A percentile compares a stretch with the other conserved stretches of the same genome.
Conservation (phyloP, 1,140 invertebrate species). For the Drosophila equinoxialis region DNA sequence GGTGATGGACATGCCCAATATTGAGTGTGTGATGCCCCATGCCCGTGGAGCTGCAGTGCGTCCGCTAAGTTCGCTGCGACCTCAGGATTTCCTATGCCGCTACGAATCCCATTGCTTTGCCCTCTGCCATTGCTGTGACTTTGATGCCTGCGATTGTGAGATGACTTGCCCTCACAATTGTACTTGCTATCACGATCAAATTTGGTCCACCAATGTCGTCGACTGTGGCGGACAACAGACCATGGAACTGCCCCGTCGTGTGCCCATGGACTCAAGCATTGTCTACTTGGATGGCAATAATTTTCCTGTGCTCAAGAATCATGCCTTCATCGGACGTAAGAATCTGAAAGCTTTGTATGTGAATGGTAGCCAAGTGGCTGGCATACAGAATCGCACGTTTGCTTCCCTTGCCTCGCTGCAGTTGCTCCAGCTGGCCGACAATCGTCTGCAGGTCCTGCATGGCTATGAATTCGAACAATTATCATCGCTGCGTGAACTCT, state of each 20-base stretch:
- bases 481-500: constrained; percentile 90
- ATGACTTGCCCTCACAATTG: constrained; percentile 97
- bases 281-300: constrained; percentile 96
- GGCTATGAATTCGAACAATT: constrained; percentile 96
- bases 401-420: constrained; percentile 92
- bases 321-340: constrained; percentile 95
- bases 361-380: constrained; percentile 92
- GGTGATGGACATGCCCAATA: constrained; percentile 93
- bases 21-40: constrained; percentile 92
- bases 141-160: constrained; percentile 97
- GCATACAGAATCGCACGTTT: constrained; percentile 95
- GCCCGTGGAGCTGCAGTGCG: constrained; percentile 88
- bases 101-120: constrained; percentile 97
- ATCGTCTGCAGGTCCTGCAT: constrained; percentile 90
- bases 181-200: constrained; percentile 95
- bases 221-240: constrained; percentile 92
- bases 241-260: constrained; percentile 90
- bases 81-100: constrained; percentile 93
- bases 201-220: constrained; percentile 96
- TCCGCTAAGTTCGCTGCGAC: constrained; percentile 86
- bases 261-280: constrained; percentile 97
- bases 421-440: constrained; percentile 93
- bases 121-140: constrained; percentile 96
- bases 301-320: constrained; percentile 92
- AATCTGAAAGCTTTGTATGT: constrained; percentile 93